Evolutionary conservation across 2,888 invertebrate genomes (phyloP).

Genomic region (Odontothrips loti): DNA sequence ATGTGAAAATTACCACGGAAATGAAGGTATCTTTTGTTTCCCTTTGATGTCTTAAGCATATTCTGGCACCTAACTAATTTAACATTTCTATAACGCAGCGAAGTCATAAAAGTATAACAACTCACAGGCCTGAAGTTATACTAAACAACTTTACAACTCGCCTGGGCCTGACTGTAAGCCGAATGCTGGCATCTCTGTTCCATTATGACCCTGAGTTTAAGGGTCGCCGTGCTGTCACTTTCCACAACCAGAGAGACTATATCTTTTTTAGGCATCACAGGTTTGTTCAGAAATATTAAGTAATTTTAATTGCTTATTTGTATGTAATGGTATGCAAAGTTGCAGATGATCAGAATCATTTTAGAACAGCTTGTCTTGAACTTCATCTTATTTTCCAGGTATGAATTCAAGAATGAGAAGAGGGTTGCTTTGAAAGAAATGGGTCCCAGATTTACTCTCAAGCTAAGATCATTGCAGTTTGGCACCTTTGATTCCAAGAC

Average conservation of each 20-base stretch:
- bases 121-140: constrained; percentile 90
- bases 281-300: constrained; percentile 49
- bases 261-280: constrained; percentile 98
- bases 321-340: too few species aligned
- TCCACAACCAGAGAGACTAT: constrained; percentile 98
- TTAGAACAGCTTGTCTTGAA: constrained; percentile 19
- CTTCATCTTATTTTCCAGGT: constrained; percentile 51
- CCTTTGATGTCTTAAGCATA: background rate
- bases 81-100: constrained; percentile 44
- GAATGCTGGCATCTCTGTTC: constrained; percentile 91
- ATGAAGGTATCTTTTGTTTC: constrained; percentile 52
- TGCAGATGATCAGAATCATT: constrained; percentile 17
- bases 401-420: constrained; percentile 77
- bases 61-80: background rate
- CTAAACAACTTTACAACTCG: constrained; percentile 94
- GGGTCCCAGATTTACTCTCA: constrained; percentile 96
- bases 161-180: constrained; percentile 81
- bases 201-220: constrained; percentile 94
- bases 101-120: constrained; percentile 73
- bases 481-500: constrained; percentile 96
- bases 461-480: constrained; percentile 86
- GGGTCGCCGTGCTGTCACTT: constrained; percentile 89
- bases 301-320: constrained; percentile 17
- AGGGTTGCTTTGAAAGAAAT: constrained; percentile 78
- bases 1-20: constrained; percentile 84